Evolutionary conservation across 1,140 invertebrate genomes (phyloP).

Genomic region (Calliphora vicina): DNA sequence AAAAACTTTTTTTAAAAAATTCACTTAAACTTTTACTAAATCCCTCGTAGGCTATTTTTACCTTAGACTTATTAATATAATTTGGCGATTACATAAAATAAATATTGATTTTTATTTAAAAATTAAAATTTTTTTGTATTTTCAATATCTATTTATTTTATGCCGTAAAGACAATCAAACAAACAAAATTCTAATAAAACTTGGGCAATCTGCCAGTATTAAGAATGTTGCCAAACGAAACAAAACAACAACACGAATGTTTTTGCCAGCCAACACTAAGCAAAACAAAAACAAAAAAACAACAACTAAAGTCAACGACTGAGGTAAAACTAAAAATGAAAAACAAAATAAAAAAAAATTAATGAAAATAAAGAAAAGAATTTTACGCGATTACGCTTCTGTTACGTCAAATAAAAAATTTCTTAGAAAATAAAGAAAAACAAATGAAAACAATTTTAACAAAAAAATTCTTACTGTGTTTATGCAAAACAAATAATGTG

Average conservation of each 20-base stretch:
- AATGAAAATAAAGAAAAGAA: background rate
- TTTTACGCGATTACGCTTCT: background rate
- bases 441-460: background rate
- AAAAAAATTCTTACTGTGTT: background rate
- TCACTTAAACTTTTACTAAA: too few species aligned
- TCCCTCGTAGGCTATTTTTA: background rate
- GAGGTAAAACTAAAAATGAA: background rate
- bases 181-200: background rate
- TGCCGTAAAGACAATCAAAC: background rate
- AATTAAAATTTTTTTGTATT: background rate
- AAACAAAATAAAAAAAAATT: background rate
- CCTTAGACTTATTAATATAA: background rate
- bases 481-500: background rate
- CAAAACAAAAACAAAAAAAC: background rate
- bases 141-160: background rate
- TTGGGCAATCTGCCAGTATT: background rate
- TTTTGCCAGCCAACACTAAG: background rate
- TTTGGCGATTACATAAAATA: background rate
- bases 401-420: background rate
- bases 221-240: background rate
- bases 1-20: too few species aligned
- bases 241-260: background rate
- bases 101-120: background rate
- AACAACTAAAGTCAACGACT: background rate
- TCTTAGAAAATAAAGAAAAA: background rate